phyloP scores from a whole-genome alignment of 2,888 invertebrate genomes.

The Oasisia sp. region DNA sequence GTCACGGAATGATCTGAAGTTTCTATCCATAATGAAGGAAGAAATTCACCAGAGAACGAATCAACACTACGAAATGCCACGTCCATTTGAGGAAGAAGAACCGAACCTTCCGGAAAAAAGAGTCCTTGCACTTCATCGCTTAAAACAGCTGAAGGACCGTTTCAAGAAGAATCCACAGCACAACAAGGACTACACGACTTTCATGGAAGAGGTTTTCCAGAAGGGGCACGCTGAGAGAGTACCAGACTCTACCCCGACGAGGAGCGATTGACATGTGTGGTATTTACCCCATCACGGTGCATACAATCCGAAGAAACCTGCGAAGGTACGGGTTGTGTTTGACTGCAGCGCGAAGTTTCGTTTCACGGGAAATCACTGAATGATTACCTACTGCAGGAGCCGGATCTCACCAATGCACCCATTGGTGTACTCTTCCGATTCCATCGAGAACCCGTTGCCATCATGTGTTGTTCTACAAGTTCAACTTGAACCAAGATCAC shows the following conservation, averaged over 20 bases:
- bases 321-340: not conserved
- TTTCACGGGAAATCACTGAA: constrained; percentile 18
- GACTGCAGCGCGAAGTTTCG: constrained; percentile 30
- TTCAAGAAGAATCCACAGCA: not conserved
- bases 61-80: not conserved
- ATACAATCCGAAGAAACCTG: not conserved
- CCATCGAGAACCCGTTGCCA: not conserved
- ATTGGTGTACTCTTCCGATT: not conserved
- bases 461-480: not conserved
- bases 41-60: not conserved
- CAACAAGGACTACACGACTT: not conserved
- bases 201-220: constrained; percentile 21
- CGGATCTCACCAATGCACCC: not conserved
- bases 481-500: not conserved
- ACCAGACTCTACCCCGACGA: not conserved
- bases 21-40: not conserved
- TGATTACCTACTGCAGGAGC: not conserved
- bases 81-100: not conserved
- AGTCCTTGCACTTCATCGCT: no score
- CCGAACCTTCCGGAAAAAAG: not conserved
- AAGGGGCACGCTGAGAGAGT: constrained; percentile 26
- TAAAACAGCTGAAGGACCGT: not conserved
- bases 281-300: constrained; percentile 24
- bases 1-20: not conserved
- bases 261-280: constrained; percentile 30